Base-by-base conservation (phyloP, 2,888 invertebrate genomes). In the Drosophila emarginata region DNA sequence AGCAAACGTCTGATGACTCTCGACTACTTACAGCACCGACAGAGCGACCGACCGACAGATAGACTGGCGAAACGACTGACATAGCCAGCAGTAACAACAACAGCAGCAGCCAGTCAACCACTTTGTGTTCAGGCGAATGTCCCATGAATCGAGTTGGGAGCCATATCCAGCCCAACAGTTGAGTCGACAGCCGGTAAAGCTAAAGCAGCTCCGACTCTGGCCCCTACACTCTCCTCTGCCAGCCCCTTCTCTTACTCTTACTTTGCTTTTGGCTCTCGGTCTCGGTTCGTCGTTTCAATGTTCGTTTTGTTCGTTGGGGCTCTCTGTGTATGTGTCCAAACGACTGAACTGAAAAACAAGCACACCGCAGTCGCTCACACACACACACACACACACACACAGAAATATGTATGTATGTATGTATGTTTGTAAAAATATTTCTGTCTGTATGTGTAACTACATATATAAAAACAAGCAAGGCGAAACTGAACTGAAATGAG, bases 261-360 rank as follows among this genome's bases (percentile, higher is more conserved):
- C 32, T 32, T 32, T 32, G 32, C 32, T 63, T 65, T 15, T 45
- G 45, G 45, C 45, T 45, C 45, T 45, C 45, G 45, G 45, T 45
- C 45, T 45, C 45, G 45, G 11, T 21, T 45, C 45, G 45, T 45
- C 45, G 45, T 45, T 45, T 45, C 21, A 45, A 21, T 39, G 54
- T 67, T 62, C 63, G 63, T 70, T 62, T 64, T 64, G 61, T 62
- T 69, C 59, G 64, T 74, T 74, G 74, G 45, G 45, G 45, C 45
- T 45, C 45, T 45, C 45, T 45, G 53, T 52, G 61, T 72, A 72
- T 71, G 76, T 76, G 72, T 76, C 76, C 76, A 76, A 76, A 72
- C 76, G 76, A 76, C 63, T 66, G 76, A 76, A 76, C 76, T 76
- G 76, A 76, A 76, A 76, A 76, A 76, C 68, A 76, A 76, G 76